Evolutionary conservation across 2,888 invertebrate species (phyloP).

Genomic region (Tetranychus piercei): DNA sequence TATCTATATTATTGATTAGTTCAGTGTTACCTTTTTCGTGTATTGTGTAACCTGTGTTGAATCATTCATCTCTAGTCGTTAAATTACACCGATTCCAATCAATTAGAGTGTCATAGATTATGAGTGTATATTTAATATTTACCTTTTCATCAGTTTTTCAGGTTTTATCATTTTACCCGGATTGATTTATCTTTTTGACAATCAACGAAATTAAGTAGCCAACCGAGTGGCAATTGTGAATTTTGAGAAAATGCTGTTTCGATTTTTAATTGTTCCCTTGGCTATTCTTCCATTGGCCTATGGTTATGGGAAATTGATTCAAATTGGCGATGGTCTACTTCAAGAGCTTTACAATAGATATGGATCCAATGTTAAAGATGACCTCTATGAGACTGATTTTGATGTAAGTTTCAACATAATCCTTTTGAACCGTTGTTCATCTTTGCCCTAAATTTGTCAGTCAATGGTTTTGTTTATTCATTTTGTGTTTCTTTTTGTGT

Average conservation of each 20-base stretch:
- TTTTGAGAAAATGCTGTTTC: background rate
- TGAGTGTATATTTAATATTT: too few species aligned
- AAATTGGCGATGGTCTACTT: constrained; percentile 6
- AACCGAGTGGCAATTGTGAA: background rate
- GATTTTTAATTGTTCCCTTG: background rate
- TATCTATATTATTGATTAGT: too few species aligned
- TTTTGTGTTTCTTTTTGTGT: background rate
- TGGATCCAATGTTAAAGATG: constrained; percentile 5
- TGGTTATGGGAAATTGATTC: constrained; percentile 8
- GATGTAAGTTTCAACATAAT: background rate
- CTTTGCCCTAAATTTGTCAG: background rate
- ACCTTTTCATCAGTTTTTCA: too few species aligned
- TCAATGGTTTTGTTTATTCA: background rate
- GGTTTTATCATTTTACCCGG: too few species aligned
- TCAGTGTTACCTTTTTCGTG: too few species aligned
- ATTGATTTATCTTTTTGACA: too few species aligned
- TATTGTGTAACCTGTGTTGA: too few species aligned
- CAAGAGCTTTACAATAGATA: constrained; percentile 7
- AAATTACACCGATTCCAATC: too few species aligned
- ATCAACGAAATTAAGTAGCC: background rate
- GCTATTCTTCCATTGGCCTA: background rate
- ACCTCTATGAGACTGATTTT: background rate
- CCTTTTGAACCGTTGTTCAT: background rate
- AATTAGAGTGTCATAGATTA: too few species aligned
- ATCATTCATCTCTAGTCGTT: too few species aligned